Evolutionary conservation across 2,888 invertebrate genomes (phyloP), one percentile per base, ranked within the genome.

Genomic region (Tipula lateralis): DNA sequence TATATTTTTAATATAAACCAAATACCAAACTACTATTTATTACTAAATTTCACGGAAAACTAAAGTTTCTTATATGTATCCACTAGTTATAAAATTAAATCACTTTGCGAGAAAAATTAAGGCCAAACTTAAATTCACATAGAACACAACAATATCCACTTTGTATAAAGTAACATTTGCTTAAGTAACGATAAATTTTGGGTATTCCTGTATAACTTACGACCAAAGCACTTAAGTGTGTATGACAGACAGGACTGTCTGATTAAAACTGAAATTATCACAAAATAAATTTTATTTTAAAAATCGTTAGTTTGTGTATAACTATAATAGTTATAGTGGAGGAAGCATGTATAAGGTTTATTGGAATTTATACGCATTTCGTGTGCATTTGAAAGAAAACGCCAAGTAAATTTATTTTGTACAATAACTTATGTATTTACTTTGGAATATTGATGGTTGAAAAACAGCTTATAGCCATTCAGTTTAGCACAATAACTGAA

Each of bases 261-360:
- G 82, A 82, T 82, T 82, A 82, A 32, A 82, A 82, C 82, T 82
- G n/a, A 82, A 82, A 30, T 82, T 66, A 66, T 66, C 66, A 66
- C 66, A 66, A 66, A 66, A 66, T 66, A 66, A 66, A 19, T 50
- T 66, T 6, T 66, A 66, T 66, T 66, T 24, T 6, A 66, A 66
- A 50, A 50, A 66, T 66, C 24, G 19, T 24, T 66, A 66, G 24
- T 66, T 66, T 66, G 66, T 66, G 9, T 66, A 66, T 24, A 66
- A 66, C 66, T 66, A 66, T 12, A 66, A 24, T 66, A 66, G 19
- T 19, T 66, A 66, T 66, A 66, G 66, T 66, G 9, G 24, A 24
- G 66, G 66, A 66, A 66, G 24, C 66, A 66, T 12, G 12, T 66
- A 66, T 66, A 66, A 12, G 12, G 7, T 9, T 13, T 66, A 66